Evolutionary conservation across 2,888 invertebrate genomes (phyloP).

Genomic region (Bunonema sp.): DNA sequence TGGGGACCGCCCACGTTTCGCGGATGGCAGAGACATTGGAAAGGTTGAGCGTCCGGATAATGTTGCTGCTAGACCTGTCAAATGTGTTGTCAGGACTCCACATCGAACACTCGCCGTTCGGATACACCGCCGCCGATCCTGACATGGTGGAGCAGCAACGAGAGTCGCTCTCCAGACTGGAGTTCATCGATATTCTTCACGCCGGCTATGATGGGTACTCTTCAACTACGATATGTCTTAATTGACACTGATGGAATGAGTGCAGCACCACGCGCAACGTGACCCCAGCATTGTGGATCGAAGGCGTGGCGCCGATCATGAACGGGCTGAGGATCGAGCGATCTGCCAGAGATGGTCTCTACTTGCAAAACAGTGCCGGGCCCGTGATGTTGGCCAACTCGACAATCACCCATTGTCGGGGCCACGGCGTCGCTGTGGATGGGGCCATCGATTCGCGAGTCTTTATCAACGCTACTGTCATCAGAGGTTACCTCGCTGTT

Average conservation of each 20-base stretch:
- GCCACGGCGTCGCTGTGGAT: conserved; percentile 47
- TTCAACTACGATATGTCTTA: too few relatives aligned
- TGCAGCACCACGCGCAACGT: conserved; percentile 57
- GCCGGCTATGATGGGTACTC: conserved; percentile 60
- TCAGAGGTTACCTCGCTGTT: too few relatives aligned
- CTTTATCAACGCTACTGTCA: conserved; percentile 61
- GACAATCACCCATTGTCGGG: conserved; percentile 65
- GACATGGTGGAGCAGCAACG: conserved; percentile 33
- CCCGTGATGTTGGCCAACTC: conserved; percentile 68
- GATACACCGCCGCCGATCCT: conserved; percentile 33
- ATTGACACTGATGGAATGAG: not conserved
- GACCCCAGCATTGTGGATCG: conserved; percentile 65
- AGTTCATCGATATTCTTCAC: conserved; percentile 57
- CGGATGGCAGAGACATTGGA: conserved; percentile 42
- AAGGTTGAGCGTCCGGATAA: conserved; percentile 9
- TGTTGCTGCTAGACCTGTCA: not conserved
- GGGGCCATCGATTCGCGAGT: conserved; percentile 66
- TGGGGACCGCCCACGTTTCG: conserved; percentile 42
- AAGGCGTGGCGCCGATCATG: conserved; percentile 75
- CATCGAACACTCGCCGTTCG: conserved; percentile 35
- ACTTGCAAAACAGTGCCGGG: conserved; percentile 61
- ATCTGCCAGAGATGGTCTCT: conserved; percentile 81
- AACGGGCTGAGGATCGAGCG: conserved; percentile 66
- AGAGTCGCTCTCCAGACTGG: conserved; percentile 65
- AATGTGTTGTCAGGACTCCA: conserved; percentile 18